Conservation (phyloP, 1,140 invertebrate species). For the Ceratitis capitata region DNA sequence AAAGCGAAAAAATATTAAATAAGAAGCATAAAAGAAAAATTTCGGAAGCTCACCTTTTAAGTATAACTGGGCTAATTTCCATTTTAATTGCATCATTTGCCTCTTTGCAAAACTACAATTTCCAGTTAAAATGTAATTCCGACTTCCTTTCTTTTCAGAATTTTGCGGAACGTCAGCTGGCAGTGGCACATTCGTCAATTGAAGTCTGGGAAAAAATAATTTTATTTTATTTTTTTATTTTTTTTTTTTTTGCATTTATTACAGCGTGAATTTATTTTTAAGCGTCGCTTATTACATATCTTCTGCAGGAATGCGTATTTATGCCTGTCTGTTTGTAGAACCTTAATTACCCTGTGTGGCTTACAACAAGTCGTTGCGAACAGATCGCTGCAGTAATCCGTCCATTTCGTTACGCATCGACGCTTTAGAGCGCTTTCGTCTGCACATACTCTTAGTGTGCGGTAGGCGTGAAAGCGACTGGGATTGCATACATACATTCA, state of each 20-base stretch:
- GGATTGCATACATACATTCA: neutral
- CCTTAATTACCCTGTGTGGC: slow-evolving; percentile 9
- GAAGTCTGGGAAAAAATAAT: neutral
- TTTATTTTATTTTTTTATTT: too few species aligned
- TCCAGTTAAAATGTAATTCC: slow-evolving; percentile 30
- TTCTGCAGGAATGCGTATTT: neutral
- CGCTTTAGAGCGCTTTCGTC: neutral
- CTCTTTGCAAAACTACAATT: slow-evolving; percentile 11
- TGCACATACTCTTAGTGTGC: neutral
- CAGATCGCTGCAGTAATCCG: neutral
- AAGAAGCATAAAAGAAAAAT: too few species aligned
- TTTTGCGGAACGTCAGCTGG: slow-evolving; percentile 1
- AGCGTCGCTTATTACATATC: neutral
- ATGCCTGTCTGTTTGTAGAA: neutral
- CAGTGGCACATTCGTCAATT: slow-evolving; percentile 17
- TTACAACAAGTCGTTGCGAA: neutral
- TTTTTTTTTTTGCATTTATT: neutral
- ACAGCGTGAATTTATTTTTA: neutral
- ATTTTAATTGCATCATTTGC: neutral
- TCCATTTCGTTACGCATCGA: slow-evolving; percentile 22
- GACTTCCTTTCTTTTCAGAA: neutral
- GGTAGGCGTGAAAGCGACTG: neutral
- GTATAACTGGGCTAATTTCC: neutral
- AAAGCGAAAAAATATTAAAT: too few species aligned
- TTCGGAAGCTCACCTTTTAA: neutral